Evolutionary conservation across 2,888 invertebrate species (phyloP).

Genomic region (Toxonevra muliebris): DNA sequence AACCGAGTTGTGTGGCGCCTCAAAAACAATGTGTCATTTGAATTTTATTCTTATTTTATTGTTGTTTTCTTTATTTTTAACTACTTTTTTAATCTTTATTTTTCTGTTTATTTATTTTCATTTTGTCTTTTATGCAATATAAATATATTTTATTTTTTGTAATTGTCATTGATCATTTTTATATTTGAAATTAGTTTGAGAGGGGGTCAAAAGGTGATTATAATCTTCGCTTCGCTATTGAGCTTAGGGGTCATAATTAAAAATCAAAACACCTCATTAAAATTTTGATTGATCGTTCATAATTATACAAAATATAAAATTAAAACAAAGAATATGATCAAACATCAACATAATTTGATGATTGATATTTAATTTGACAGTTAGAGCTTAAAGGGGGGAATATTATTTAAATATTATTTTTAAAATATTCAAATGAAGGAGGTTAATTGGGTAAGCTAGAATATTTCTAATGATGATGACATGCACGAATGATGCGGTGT

Average conservation of each 20-base stretch:
- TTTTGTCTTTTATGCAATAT: not conserved
- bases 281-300: constrained; percentile 14
- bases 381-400: constrained; percentile 3
- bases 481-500: no score
- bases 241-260: not conserved
- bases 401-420: not conserved
- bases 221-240: not conserved
- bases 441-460: no score
- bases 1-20: constrained; percentile 18
- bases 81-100: not conserved
- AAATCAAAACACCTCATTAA: constrained; percentile 25
- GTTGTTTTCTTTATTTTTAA: constrained; percentile 5
- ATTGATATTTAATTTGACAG: constrained; percentile 23
- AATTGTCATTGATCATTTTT: not conserved
- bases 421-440: no score
- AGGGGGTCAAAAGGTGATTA: not conserved
- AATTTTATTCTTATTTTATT: constrained; percentile 10
- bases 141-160: no score
- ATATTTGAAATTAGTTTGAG: not conserved
- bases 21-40: constrained; percentile 24
- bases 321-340: not conserved
- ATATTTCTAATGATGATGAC: no score
- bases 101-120: not conserved
- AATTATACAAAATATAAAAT: not conserved
- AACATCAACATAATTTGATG: constrained; percentile 3